Base-by-base conservation (phyloP, 2,113 vertebrate species). In the Labeo rohita region DNA sequence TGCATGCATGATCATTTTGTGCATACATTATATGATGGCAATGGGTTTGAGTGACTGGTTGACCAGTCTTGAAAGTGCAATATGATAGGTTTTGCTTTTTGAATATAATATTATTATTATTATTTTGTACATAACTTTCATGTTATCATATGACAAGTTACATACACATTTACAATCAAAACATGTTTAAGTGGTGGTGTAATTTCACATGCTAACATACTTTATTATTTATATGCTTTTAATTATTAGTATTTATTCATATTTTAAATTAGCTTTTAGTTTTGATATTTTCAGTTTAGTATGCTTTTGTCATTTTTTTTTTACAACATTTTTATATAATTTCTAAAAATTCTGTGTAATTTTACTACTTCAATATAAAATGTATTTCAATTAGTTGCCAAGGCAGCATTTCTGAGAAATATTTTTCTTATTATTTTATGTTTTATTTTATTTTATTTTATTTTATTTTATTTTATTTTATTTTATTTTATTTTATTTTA, bases 201-300 rank as follows among this genome's bases (percentile, higher is more conserved):
- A 10, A 63, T 63, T 23, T 23, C 9, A 28, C 10, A 12, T 28
- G 61, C 4, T 63, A 11, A 68, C 66, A 70, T 68, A 28, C 10
- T 65, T 68, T 70, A 70, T 70, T 70, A 70, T 70, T 70, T 70
- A 9, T 39, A 70, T 18, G 18, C 34, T 70, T 43, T 43, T 70
- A 39, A 8, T n/a, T 59, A 18, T 59, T 39, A 9, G 66, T 8
- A 18, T 39, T 56, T 18, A 70, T 68, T 39, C 16, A 39, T 16
- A 68, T 18, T 3, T 39, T 9, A 2, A 1, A 70, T n/a, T 8
- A 8, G 16, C 54, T n/a, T 61, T n/a, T 61, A 61, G 28, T n/a
- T 61, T 61, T 50, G 3, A 50, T 39, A 11, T 50, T 50, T 50
- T 50, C 2, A 50, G 9, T 50, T 50, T 12, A 7, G 11, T 39